Base-by-base conservation (phyloP, 1,140 invertebrate genomes). In the Musca domestica region DNA sequence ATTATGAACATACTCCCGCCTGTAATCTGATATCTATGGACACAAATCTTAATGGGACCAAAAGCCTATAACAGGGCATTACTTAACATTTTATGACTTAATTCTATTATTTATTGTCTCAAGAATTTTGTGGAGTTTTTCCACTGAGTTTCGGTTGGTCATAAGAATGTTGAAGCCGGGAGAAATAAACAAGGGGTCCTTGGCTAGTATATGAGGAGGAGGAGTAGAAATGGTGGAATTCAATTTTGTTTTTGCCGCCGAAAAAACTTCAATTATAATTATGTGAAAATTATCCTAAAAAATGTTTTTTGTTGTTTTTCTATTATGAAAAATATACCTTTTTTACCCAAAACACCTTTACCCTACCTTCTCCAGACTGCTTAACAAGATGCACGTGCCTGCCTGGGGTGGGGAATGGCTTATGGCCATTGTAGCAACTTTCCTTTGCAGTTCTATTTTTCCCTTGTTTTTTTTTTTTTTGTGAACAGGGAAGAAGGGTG, bases 261-360 rank as follows among this genome's bases (percentile, higher is more conserved):
- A 68, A 73, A 74, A 74, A 77, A 78, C 78, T 79, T 79, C 77
- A 79, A 79, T 79, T 79, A 79, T 78, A 79, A 79, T 78, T 79
- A 77, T 78, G 76, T 77, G 75, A 70, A 79, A 79, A 78, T 76
- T 74, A 77, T n/a, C n/a, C n/a, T 78, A 78, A 78, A 78, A 77
- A 54, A 54, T 56, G 5, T 41, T 41, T 2, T 27, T n/a, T 6
- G 10, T n/a, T 30, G 17, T 56, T 56, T 56, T 56, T 56, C 52
- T 27, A 23, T 52, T 23, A 23, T 10, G 7, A 19, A 56, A 56
- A 56, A 14, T 14, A 7, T 56, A 27, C n/a, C 48, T 19, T 49
- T 49, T 49, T 49, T 41, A 2, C 17, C 15, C n/a, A n/a, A n/a
- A n/a, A n/a, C 10, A 41, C 10, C 34, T 41, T 30, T 3, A 3